Percentiles rank a stretch among this genome's conserved stretches.
Evolutionary conservation across 2,888 invertebrate genomes (phyloP).

Genomic region (Ferdinandea cuprea): DNA sequence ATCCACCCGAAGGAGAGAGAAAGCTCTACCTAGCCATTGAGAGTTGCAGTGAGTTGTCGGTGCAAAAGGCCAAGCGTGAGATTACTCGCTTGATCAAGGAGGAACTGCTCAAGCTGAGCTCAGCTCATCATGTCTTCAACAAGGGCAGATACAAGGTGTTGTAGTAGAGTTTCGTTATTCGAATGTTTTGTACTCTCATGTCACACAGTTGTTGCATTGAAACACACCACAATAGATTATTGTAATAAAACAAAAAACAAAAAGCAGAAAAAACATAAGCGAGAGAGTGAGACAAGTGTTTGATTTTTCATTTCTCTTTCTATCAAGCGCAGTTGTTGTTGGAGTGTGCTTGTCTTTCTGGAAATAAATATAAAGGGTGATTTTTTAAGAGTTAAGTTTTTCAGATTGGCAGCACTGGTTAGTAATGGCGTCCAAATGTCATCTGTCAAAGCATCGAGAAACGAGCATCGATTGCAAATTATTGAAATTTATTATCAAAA

Average conservation of each 20-base stretch:
- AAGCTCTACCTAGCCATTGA: slow-evolving; percentile 99
- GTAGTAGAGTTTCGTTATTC: slow-evolving; percentile 81
- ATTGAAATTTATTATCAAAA: too few species aligned
- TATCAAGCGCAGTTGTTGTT: too few species aligned
- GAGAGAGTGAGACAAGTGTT: background rate
- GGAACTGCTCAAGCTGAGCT: slow-evolving; percentile 95
- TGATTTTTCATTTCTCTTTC: background rate
- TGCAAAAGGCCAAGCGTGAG: slow-evolving; percentile 97
- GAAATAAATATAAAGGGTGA: too few species aligned
- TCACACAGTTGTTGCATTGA: slow-evolving; percentile 16
- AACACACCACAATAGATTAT: slow-evolving; percentile 2
- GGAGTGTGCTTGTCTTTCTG: too few species aligned
- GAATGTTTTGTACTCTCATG: background rate
- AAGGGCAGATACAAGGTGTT: slow-evolving; percentile 97
- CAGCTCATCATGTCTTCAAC: slow-evolving; percentile 93
- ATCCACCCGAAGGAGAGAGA: slow-evolving; percentile 95
- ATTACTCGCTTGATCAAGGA: slow-evolving; percentile 99
- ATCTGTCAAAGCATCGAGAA: too few species aligned
- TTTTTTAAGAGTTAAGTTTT: too few species aligned
- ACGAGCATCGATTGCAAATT: too few species aligned
- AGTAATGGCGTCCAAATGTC: too few species aligned
- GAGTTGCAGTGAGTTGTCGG: slow-evolving; percentile 97
- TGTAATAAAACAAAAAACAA: slow-evolving; percentile 21
- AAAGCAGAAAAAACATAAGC: too few species aligned
- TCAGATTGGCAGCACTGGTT: too few species aligned